Conservation (phyloP, 2,113 vertebrate species). For the Sciurus niger region DNA sequence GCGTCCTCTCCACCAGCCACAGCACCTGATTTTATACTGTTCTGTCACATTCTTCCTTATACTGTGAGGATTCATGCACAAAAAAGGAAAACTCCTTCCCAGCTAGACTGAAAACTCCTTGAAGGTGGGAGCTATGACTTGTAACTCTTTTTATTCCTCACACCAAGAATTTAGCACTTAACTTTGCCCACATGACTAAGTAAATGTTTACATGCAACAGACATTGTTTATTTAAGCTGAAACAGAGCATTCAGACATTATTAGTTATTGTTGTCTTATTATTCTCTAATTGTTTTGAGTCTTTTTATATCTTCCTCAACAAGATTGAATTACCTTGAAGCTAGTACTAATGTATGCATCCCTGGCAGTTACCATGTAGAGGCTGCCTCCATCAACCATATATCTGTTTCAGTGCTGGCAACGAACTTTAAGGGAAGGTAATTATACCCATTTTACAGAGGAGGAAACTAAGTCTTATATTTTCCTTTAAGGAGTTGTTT, state of each 20-base stretch:
- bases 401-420: slow-evolving; percentile 53
- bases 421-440: slow-evolving; percentile 42
- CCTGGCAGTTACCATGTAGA: background rate
- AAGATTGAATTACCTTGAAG: slow-evolving; percentile 47
- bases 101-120: slow-evolving; percentile 44
- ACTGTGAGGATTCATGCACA: background rate
- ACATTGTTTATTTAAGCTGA: slow-evolving; percentile 41
- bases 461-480: slow-evolving; percentile 24
- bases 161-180: slow-evolving; percentile 64
- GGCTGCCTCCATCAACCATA: background rate
- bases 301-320: slow-evolving; percentile 15
- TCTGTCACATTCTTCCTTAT: slow-evolving; percentile 56
- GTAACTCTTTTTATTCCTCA: slow-evolving; percentile 43
- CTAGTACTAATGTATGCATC: slow-evolving; percentile 27
- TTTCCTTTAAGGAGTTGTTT: slow-evolving; percentile 36
- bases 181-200: slow-evolving; percentile 5
- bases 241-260: slow-evolving; percentile 23
- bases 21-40: slow-evolving; percentile 12
- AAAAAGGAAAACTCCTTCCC: slow-evolving; percentile 16
- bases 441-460: slow-evolving; percentile 49
- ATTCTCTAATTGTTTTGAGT: slow-evolving; percentile 58
- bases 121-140: background rate
- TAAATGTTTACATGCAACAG: slow-evolving; percentile 49
- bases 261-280: slow-evolving; percentile 57
- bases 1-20: background rate